Evolutionary conservation across 2,888 invertebrate species (phyloP).

Genomic region (Limnephilus lunatus): DNA sequence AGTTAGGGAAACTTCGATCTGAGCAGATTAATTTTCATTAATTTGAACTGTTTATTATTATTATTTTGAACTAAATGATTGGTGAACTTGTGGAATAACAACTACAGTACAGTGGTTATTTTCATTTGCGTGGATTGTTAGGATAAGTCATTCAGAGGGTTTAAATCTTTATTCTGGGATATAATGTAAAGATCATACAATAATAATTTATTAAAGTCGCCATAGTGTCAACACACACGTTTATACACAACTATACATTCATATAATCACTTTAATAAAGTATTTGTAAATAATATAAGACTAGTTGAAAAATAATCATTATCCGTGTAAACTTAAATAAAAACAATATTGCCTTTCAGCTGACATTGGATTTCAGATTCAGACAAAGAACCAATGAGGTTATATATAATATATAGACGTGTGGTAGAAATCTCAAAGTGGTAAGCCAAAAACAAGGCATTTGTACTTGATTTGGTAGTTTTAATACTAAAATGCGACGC

Average conservation of each 20-base stretch:
- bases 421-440: too few species aligned
- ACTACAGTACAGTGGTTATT: background rate
- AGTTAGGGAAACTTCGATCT: too few species aligned
- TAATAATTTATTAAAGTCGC: conserved; percentile 12
- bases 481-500: too few species aligned
- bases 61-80: background rate
- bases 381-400: background rate
- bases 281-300: conserved; percentile 15
- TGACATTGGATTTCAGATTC: background rate
- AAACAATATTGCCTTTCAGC: conserved; percentile 27
- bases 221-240: background rate
- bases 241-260: conserved; percentile 12
- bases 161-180: conserved; percentile 34
- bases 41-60: background rate
- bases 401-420: too few species aligned
- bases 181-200: conserved; percentile 36
- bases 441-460: too few species aligned
- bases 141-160: background rate
- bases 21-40: background rate
- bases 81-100: too few species aligned
- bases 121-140: background rate
- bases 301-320: conserved; percentile 32
- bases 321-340: conserved; percentile 12
- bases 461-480: too few species aligned
- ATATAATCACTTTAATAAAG: conserved; percentile 30